Evolutionary conservation across 2,888 invertebrate species (phyloP), one percentile per base, ranked within the genome.

Genomic region (Boloria euphrosyne): DNA sequence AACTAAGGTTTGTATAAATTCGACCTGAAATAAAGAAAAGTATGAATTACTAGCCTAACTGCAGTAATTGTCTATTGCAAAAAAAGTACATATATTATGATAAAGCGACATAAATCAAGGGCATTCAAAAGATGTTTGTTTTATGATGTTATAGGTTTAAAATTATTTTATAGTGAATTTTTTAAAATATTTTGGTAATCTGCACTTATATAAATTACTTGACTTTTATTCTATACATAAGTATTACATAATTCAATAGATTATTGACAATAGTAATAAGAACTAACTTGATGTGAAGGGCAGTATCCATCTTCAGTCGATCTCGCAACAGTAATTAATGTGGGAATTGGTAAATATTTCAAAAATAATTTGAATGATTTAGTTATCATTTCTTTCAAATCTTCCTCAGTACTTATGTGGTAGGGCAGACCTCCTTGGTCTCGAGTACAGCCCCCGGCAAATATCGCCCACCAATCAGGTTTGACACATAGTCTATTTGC

Each of bases 231-330:
- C 10, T 38, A 38, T 10, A 38, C 31, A 7, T n/a, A 38, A 38
- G 7, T 38, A 38, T 38, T 38, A n/a, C n/a, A n/a, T n/a, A n/a
- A n/a, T n/a, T n/a, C n/a, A n/a, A n/a, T n/a, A n/a, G n/a, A n/a
- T n/a, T n/a, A n/a, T n/a, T n/a, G n/a, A n/a, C 10, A 0, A 38
- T 38, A 7, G 10, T 7, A 38, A 38, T 7, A 17, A 17, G 16
- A 38, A 54, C 27, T 61, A 47, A 90, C 91, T 85, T 96, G 96
- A 79, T 96, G 94, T 17, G 93, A 88, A 0, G 98, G 98, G 76
- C 98, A 98, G 80, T 98, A 98, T 72, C 97, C 97, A 80, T 98
- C 98, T 51, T 95, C 94, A 58, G 96, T 95, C 0, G 98, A 98
- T 76, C 97, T 93, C 0, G 98, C 95, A 57, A 98, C 93, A 0